Base-by-base conservation (phyloP, 2,113 vertebrate species). In the Casuarius casuarius region DNA sequence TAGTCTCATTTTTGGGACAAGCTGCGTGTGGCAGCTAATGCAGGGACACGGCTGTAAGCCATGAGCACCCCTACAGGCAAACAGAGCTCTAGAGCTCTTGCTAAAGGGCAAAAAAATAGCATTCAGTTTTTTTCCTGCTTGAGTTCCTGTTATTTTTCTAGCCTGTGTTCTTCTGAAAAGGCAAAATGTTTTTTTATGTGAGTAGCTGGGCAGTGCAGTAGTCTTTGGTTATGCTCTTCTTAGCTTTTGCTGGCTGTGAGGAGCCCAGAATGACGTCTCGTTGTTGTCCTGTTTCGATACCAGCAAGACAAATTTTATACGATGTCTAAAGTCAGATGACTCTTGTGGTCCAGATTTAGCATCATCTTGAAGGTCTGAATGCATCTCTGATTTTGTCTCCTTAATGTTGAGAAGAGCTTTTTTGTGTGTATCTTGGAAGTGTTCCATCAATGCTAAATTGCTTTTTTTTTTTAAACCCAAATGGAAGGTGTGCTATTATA, bases 261-360 rank as follows among this genome's bases (percentile, higher is more conserved):
- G 17, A 38, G 26, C 31, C 31, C 40, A 33, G 42, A 44, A 33
- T 16, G 46, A n/a, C 22, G 12, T 10, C 54, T 58, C 25, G 12
- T 48, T 21, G 46, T 38, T 54, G 26, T 2, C 3, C 26, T 54
- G 35, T 29, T 38, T 52, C 16, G 25, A 13, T 28, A 25, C 23
- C 17, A 7, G 18, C 49, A 42, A 22, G 28, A 31, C 42, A 46
- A 16, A 21, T 29, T 35, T 89, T 61, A 11, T 83, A 35, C 83
- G 76, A 13, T 4, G 10, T 10, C 38, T 70, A 72, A n/a, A 68
- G 22, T 48, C 0, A 33, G 0, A 3, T 42, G 35, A 9, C 46
- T 84, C 25, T 70, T 54, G 12, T 26, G 29, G 7, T 58, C 18
- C 42, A 19, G 5, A 26, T 66, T 48, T 38, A 73, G 31, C 13